phyloP scores from a whole-genome alignment of 2,113 vertebrate genomes.

The Tyto alba region DNA sequence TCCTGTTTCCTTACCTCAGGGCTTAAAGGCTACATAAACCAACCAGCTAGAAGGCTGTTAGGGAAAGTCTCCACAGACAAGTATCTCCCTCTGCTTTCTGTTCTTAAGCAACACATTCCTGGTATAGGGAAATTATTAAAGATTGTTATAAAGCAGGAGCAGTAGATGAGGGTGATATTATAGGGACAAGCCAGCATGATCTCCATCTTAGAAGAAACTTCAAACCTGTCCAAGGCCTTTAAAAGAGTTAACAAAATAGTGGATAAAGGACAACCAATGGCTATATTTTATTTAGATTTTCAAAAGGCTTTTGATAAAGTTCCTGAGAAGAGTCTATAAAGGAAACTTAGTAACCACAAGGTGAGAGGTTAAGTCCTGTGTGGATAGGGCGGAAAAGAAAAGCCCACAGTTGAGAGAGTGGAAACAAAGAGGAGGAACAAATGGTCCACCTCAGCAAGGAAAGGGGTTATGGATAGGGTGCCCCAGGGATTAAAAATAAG shows the following conservation, averaged over 20 bases:
- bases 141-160: neutral
- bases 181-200: constrained; percentile 4
- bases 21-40: constrained; percentile 54
- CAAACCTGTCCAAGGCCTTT: constrained; percentile 12
- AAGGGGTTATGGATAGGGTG: constrained; percentile 15
- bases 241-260: constrained; percentile 14
- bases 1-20: constrained; percentile 64
- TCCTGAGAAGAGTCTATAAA: constrained; percentile 24
- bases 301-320: constrained; percentile 42
- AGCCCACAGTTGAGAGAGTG: neutral
- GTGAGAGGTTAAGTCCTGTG: constrained; percentile 26
- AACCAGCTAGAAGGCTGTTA: constrained; percentile 29
- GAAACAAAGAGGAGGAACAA: constrained; percentile 50
- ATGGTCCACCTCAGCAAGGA: constrained; percentile 22
- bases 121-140: neutral
- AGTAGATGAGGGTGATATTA: neutral
- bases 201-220: constrained; percentile 10
- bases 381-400: neutral
- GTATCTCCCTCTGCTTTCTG: constrained; percentile 15
- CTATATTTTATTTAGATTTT: constrained; percentile 32
- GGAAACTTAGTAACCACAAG: neutral
- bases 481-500: constrained; percentile 15
- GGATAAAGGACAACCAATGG: constrained; percentile 10
- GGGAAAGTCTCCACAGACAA: constrained; percentile 23
- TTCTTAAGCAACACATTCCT: neutral